phyloP scores from a whole-genome alignment of 1,140 invertebrate species.

The Plutomurus gul region DNA sequence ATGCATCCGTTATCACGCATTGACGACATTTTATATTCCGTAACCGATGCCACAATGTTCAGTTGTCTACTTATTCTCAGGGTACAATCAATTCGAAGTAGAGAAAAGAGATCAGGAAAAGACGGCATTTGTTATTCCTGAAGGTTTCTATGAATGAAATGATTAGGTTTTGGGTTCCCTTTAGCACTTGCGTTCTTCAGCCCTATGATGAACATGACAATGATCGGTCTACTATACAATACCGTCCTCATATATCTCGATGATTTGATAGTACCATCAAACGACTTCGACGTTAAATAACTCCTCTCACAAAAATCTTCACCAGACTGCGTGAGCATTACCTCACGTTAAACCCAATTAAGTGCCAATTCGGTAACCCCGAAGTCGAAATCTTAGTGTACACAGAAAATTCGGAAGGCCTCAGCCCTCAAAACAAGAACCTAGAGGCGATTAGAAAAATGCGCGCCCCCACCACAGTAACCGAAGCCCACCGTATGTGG shows the following conservation, averaged over 20 bases:
- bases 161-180: background rate
- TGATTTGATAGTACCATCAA: background rate
- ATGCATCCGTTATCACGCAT: slow-evolving; percentile 33
- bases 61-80: slow-evolving; percentile 49
- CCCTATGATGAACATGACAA: background rate
- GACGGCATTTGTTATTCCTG: background rate
- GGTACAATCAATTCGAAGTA: slow-evolving; percentile 60
- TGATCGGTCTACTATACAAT: background rate
- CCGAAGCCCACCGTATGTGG: slow-evolving; percentile 19
- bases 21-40: slow-evolving; percentile 32
- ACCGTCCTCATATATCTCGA: background rate
- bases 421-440: slow-evolving; percentile 57
- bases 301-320: background rate
- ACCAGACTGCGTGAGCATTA: slow-evolving; percentile 18
- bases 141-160: background rate
- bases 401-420: slow-evolving; percentile 56
- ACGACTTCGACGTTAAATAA: background rate
- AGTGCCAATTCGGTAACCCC: slow-evolving; percentile 54
- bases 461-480: slow-evolving; percentile 44
- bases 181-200: background rate
- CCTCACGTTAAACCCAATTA: slow-evolving; percentile 48
- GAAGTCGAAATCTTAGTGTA: slow-evolving; percentile 58
- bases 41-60: slow-evolving; percentile 54
- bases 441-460: slow-evolving; percentile 55
- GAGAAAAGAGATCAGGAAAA: background rate